Conservation (phyloP, 92 coral and sea anemone species). For the Isaurus tuberculatus region DNA sequence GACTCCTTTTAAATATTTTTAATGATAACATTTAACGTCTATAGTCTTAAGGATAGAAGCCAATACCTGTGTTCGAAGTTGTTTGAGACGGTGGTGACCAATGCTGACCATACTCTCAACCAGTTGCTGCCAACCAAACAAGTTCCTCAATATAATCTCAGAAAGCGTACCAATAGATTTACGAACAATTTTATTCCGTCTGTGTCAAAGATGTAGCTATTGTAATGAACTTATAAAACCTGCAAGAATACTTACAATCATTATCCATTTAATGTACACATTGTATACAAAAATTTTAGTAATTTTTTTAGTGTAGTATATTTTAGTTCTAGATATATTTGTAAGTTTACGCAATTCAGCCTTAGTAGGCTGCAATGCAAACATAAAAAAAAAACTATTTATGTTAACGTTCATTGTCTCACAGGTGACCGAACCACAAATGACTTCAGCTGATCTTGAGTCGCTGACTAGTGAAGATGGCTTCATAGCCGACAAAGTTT, state of each 20-base stretch:
- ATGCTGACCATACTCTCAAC: conserved; percentile 41
- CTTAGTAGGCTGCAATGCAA: too few species aligned
- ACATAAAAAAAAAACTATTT: too few species aligned
- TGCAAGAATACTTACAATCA: too few species aligned
- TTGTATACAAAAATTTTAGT: too few species aligned
- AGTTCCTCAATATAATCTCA: neutral
- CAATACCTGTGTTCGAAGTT: conserved; percentile 19
- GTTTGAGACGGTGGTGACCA: conserved; percentile 31
- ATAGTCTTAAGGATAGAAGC: conserved; percentile 22
- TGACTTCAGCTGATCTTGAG: conserved; percentile 37
- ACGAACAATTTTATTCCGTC: too few species aligned
- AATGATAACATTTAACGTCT: neutral
- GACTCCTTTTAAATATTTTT: too few species aligned
- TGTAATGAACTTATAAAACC: too few species aligned
- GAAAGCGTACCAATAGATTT: neutral
- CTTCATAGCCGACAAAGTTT: conserved; percentile 61
- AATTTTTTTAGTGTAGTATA: too few species aligned
- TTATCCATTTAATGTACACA: too few species aligned
- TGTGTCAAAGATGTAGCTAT: too few species aligned
- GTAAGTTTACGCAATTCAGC: too few species aligned
- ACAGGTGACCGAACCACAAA: conserved; percentile 51
- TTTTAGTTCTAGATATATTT: too few species aligned
- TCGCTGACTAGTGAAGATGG: conserved; percentile 58
- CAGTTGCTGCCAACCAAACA: conserved; percentile 40
- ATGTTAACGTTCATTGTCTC: neutral